Evolutionary conservation across 1,140 invertebrate genomes (phyloP).

Genomic region (Pollicipes pollicipes): DNA sequence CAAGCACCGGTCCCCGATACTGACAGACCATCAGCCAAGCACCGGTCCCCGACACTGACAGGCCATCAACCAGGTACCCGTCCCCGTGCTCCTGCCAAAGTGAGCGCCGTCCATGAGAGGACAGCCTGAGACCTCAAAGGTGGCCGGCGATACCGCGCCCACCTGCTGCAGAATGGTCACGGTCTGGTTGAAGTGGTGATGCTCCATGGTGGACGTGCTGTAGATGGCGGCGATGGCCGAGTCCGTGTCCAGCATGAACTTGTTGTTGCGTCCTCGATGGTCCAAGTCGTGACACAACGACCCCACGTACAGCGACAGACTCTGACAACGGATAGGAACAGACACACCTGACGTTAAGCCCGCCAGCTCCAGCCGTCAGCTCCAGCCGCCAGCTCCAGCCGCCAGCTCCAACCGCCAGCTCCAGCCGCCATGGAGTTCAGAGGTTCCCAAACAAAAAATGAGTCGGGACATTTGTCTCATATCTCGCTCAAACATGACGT

Average conservation of each 20-base stretch:
- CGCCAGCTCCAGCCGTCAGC: neutral
- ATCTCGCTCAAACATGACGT: too few species aligned
- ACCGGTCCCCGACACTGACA: too few species aligned
- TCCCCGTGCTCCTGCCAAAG: too few species aligned
- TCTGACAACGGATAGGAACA: slow-evolving; percentile 29
- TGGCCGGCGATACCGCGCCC: too few species aligned
- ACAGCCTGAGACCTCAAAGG: too few species aligned
- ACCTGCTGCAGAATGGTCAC: slow-evolving; percentile 65
- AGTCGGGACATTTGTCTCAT: too few species aligned
- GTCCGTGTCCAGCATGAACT: slow-evolving; percentile 62
- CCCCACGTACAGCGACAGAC: slow-evolving; percentile 53
- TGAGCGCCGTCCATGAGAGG: too few species aligned
- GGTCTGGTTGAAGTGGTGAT: slow-evolving; percentile 74
- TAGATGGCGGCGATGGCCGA: slow-evolving; percentile 63
- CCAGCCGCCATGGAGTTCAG: too few species aligned
- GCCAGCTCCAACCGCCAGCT: neutral
- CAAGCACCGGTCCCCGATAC: too few species aligned
- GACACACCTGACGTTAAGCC: neutral
- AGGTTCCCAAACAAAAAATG: too few species aligned
- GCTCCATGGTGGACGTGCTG: slow-evolving; percentile 63
- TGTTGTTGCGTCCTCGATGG: slow-evolving; percentile 64
- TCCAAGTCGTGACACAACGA: slow-evolving; percentile 68
- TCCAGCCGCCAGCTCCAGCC: neutral
- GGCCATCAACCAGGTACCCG: too few species aligned
- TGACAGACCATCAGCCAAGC: too few species aligned